These are phyloP conservation scores for Plotosus lineatus DNA, from an alignment of 2,113 vertebrate genomes.

Conservation along the genomic window DNA sequence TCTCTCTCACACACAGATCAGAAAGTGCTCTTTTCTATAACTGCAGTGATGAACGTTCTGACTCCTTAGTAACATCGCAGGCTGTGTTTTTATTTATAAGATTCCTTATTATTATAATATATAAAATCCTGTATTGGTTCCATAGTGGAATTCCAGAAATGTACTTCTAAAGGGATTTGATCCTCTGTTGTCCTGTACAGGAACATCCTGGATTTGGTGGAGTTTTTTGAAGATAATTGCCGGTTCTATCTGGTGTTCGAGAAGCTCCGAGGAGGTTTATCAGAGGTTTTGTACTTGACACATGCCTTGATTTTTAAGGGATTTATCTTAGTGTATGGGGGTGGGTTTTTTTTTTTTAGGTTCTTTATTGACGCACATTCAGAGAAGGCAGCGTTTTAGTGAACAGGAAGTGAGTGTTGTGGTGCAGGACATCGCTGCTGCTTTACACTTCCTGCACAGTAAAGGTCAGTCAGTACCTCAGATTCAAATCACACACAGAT, in stretches of 20 bases:
- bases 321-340: not conserved
- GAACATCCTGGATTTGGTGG: conserved; percentile 93
- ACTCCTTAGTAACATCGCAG: not conserved
- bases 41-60: not conserved
- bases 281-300: not conserved
- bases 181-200: conserved; percentile 63
- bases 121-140: no score
- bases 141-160: no score
- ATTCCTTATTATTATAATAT: no score
- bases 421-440: conserved; percentile 91
- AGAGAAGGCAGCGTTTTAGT: conserved; percentile 87
- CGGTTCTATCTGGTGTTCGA: conserved; percentile 97
- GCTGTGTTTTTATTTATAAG: no score
- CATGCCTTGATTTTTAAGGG: not conserved
- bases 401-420: conserved; percentile 93
- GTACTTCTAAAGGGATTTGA: no score
- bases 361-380: conserved; percentile 93
- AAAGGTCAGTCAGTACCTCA: conserved; percentile 76
- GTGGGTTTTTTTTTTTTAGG: conserved; percentile 66
- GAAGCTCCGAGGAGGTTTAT: conserved; percentile 91
- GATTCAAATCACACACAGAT: not conserved
- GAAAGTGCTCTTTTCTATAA: not conserved
- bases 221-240: conserved; percentile 97
- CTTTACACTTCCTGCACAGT: conserved; percentile 94
- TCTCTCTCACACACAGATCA: not conserved